These are phyloP conservation scores for sheep (Ovis aries) DNA, from an alignment of 2,113 vertebrate species.

Conservation along the genomic window DNA sequence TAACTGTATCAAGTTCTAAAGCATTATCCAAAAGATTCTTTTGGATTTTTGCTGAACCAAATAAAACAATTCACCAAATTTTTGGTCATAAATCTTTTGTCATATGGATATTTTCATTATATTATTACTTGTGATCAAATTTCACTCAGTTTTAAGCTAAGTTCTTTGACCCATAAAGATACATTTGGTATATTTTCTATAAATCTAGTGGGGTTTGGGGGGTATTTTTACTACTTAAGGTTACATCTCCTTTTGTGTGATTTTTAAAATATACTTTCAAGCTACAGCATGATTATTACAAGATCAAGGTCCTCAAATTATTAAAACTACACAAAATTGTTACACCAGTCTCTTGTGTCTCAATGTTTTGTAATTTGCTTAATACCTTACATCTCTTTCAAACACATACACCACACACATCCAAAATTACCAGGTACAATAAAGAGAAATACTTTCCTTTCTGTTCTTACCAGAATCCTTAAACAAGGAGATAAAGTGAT, in stretches of 20 bases:
- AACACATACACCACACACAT: background rate
- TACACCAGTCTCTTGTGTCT: background rate
- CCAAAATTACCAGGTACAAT: background rate
- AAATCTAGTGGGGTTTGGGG: background rate
- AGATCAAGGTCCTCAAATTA: background rate
- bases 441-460: background rate
- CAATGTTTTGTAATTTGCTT: background rate
- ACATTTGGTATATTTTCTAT: background rate
- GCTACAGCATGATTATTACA: background rate
- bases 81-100: background rate
- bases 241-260: conserved; percentile 6
- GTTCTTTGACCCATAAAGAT: background rate
- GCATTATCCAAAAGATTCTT: background rate
- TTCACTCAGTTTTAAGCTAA: conserved; percentile 21
- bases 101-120: background rate
- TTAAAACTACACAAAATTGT: background rate
- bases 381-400: background rate
- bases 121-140: conserved; percentile 16
- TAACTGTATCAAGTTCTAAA: background rate
- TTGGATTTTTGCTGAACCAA: conserved; percentile 17
- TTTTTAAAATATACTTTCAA: conserved; percentile 3
- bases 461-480: background rate
- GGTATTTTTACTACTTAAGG: conserved; percentile 18
- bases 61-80: background rate
- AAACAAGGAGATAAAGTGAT: background rate